These are phyloP conservation scores for Oceanites oceanicus DNA, from an alignment of 2,113 vertebrate species.

Conservation along the genomic window DNA sequence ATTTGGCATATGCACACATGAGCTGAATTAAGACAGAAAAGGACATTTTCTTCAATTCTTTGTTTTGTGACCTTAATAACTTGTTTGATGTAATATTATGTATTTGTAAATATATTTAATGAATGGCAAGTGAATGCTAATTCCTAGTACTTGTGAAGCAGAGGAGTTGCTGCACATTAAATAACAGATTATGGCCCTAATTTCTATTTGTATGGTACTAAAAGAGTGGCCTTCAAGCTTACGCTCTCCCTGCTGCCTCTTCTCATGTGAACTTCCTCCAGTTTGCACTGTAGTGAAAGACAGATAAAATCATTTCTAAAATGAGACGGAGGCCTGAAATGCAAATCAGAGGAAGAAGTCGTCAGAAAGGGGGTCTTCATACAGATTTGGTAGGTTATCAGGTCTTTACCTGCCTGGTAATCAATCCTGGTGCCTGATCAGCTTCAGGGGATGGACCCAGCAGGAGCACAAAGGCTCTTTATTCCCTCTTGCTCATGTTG, in stretches of 20 bases:
- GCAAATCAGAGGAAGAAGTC: constrained; percentile 9
- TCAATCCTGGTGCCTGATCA: constrained; percentile 58
- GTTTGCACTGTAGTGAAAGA: neutral
- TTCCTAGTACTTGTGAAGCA: neutral
- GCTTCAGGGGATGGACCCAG: constrained; percentile 50
- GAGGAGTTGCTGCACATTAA: neutral
- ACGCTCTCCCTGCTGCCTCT: neutral
- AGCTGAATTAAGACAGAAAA: neutral
- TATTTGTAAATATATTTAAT: neutral
- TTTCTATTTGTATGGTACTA: neutral
- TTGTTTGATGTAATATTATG: neutral
- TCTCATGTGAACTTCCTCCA: neutral
- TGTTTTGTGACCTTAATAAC: neutral
- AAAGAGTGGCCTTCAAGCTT: neutral
- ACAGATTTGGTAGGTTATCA: constrained; percentile 49
- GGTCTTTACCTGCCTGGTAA: constrained; percentile 51
- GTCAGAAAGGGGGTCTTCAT: neutral
- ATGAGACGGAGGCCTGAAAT: neutral
- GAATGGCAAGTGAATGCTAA: neutral
- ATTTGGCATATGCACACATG: neutral
- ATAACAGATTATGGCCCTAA: neutral
- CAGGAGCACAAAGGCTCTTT: constrained; percentile 70
- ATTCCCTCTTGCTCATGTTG: constrained; percentile 14
- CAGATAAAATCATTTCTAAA: constrained; percentile 50
- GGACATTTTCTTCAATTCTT: neutral